Percentiles rank a stretch among this genome's conserved stretches.
phyloP scores from a whole-genome alignment of 2,888 invertebrate genomes.

The Noctua janthe region DNA sequence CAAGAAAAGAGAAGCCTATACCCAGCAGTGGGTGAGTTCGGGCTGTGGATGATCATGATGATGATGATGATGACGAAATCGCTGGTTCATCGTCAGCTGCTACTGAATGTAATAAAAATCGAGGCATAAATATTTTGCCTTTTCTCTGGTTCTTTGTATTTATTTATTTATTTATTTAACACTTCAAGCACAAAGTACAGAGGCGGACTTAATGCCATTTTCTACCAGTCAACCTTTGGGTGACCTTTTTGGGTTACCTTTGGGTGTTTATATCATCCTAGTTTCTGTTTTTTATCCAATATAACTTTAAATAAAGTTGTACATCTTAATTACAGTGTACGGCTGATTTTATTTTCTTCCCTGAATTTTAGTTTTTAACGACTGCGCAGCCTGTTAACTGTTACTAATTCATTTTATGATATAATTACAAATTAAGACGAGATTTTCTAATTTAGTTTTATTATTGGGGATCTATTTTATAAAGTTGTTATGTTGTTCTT shows the following conservation, averaged over 20 bases:
- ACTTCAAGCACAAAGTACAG: no score
- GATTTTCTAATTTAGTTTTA: background rate
- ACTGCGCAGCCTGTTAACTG: background rate
- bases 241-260: no score
- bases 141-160: background rate
- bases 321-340: background rate
- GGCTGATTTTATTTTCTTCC: background rate
- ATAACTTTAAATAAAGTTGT: background rate
- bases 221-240: no score
- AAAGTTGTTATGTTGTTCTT: background rate
- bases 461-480: background rate
- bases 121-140: background rate
- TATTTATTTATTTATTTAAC: no score
- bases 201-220: no score
- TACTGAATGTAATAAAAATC: no score
- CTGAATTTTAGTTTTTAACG: background rate
- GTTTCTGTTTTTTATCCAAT: background rate
- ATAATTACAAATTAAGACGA: background rate
- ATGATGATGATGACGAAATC: background rate
- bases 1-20: no score
- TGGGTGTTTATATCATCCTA: no score
- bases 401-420: conserved; percentile 8
- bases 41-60: no score
- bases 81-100: background rate
- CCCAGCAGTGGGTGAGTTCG: no score